A percentile compares a stretch with the other conserved stretches of the same genome.
Conservation (phyloP, 1,140 invertebrate species). For the Drosophila kurseongensis region DNA sequence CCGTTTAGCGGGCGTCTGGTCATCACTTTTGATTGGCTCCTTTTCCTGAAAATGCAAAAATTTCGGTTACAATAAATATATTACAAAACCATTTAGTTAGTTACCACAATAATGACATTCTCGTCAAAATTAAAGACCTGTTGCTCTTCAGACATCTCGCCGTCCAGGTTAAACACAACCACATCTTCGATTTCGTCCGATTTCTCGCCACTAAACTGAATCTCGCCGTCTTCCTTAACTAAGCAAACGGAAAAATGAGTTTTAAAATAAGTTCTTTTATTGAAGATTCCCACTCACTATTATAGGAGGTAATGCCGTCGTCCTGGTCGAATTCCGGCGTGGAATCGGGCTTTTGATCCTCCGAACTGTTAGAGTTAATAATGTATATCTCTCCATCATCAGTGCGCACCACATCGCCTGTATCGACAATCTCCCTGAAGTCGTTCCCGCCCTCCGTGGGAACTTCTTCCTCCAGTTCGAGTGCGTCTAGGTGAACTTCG, state of each 20-base stretch:
- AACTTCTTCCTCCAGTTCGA: conserved; percentile 37
- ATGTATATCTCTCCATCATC: conserved; percentile 64
- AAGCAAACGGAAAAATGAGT: neutral
- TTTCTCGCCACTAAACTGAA: conserved; percentile 68
- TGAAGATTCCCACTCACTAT: conserved; percentile 48
- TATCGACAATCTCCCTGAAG: conserved; percentile 33
- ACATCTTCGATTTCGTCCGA: conserved; percentile 45
- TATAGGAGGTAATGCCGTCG: conserved; percentile 65
- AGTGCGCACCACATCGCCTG: conserved; percentile 39
- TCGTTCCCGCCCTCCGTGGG: conserved; percentile 3
- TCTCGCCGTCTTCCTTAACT: conserved; percentile 77
- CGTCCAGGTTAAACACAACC: conserved; percentile 78
- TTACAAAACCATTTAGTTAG: neutral
- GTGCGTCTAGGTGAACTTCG: conserved; percentile 17
- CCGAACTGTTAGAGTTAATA: conserved; percentile 43
- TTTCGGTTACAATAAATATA: neutral
- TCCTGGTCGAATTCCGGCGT: conserved; percentile 46
- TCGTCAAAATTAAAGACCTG: conserved; percentile 55
- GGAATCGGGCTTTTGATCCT: conserved; percentile 30
- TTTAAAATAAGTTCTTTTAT: neutral
- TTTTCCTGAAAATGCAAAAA: conserved; percentile 33
- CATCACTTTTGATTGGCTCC: conserved; percentile 19
- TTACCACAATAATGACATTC: conserved; percentile 66
- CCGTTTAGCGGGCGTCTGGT: conserved; percentile 1
- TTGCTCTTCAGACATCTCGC: conserved; percentile 47